Evolutionary conservation across 2,113 vertebrate genomes (phyloP), one percentile per base, ranked within the genome.

Genomic region (Pantherophis guttatus): DNA sequence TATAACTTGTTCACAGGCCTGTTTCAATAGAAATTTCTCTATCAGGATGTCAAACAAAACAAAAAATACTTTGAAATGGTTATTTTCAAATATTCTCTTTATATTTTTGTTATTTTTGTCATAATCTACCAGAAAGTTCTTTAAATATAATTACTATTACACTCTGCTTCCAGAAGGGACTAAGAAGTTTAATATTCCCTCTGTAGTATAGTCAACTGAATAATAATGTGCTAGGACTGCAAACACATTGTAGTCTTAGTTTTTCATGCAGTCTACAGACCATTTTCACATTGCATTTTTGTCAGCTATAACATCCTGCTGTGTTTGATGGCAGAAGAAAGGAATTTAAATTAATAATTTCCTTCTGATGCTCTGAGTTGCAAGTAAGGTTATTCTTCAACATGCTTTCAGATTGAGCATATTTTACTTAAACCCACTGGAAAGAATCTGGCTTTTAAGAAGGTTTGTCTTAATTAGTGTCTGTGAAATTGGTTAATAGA

Each of bases 301-400:
- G n/a, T 62, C 59, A 95, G 93, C 52, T 87, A 52, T 87, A 92
- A 1, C 92, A 92, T 93, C 95, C 95, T 94, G 87, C 86, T 50
- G 29, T 29, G 2, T 94, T 92, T 94, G 81, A 92, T 93, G 59
- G 70, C 70, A 91, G 65, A 26, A 86, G 33, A 44, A 58, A 86
- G 7, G 3, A 89, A 75, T 94, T 75, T n/a, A 55, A 90, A 92
- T 94, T 95, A 91, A 92, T 95, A 11, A 50, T 24, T 94, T 93
- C 29, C 55, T 94, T 93, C 86, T 94, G 81, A 33, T 26, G 93
- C 44, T 54, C 33, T 87, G 39, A 95, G 39, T 26, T 93, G 5
- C 70, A 92, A 93, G 58, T 87, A 89, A 65, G 55, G 59, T 58
- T 7, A 90, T 93, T 92, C 88, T 93, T 33, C 92, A 53, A 54